Evolutionary conservation across 2,888 invertebrate genomes (phyloP).

Genomic region (Tanytarsus gracilentus): DNA sequence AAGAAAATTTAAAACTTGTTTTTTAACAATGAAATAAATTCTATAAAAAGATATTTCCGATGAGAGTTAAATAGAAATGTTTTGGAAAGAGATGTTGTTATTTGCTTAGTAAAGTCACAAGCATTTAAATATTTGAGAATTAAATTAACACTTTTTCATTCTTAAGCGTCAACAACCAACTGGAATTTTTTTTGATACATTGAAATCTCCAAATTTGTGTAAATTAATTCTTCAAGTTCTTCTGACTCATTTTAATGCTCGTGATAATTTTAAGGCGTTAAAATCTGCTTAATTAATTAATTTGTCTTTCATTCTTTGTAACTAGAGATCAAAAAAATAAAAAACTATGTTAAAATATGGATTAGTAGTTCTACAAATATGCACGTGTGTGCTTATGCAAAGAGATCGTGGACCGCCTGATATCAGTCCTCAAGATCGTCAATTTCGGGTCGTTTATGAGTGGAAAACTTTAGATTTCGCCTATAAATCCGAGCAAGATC

Average conservation of each 20-base stretch:
- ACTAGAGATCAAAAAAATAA: background rate
- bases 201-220: no score
- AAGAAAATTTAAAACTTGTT: no score
- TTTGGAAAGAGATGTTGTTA: no score
- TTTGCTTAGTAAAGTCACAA: no score
- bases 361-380: background rate
- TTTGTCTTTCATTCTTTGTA: no score
- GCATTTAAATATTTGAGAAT: background rate
- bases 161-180: no score
- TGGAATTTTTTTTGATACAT: no score
- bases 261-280: background rate
- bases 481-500: conserved; percentile 52
- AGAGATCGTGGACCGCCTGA: conserved; percentile 28
- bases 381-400: conserved; percentile 1
- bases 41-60: no score
- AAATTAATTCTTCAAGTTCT: background rate
- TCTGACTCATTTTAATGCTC: background rate
- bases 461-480: conserved; percentile 63
- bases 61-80: no score
- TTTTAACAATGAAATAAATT: no score
- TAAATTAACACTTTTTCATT: conserved; percentile 2
- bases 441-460: conserved; percentile 61
- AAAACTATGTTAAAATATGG: background rate
- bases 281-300: background rate
- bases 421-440: conserved; percentile 36